Evolutionary conservation across 2,113 vertebrate species (phyloP).

Genomic region (Benitochromis conjunctus): DNA sequence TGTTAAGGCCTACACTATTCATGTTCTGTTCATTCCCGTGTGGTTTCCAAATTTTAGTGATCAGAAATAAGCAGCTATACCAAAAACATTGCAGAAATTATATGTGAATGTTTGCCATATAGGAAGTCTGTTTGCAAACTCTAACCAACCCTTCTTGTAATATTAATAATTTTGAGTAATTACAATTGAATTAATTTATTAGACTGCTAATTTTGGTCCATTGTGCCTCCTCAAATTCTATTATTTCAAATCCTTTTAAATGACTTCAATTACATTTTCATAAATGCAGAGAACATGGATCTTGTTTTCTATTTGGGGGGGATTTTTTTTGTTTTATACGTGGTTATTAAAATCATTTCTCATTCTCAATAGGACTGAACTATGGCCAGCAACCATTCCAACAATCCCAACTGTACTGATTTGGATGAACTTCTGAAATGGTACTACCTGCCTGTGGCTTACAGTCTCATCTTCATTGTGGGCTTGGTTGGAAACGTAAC

Average conservation of each 20-base stretch:
- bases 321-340: not conserved
- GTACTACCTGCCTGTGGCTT: slow-evolving; percentile 54
- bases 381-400: not conserved
- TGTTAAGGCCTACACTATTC: not conserved
- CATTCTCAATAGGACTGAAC: not conserved
- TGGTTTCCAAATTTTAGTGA: not conserved
- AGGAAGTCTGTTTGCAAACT: not conserved
- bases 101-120: not conserved
- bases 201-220: not conserved
- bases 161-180: not conserved
- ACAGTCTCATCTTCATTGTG: slow-evolving; percentile 48
- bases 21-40: not conserved
- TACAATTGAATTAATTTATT: not conserved
- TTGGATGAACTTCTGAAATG: slow-evolving; percentile 21
- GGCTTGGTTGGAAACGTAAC: slow-evolving; percentile 57
- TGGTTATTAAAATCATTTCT: not conserved
- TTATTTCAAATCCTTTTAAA: not conserved
- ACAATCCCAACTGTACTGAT: slow-evolving; percentile 19
- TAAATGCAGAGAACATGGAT: not conserved
- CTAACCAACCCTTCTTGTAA: not conserved
- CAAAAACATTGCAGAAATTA: not conserved
- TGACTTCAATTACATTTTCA: not conserved
- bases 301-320: not conserved
- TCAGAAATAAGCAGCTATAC: not conserved
- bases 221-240: not conserved